Evolutionary conservation across 2,888 invertebrate species (phyloP).

Genomic region (Drosophila birchii): DNA sequence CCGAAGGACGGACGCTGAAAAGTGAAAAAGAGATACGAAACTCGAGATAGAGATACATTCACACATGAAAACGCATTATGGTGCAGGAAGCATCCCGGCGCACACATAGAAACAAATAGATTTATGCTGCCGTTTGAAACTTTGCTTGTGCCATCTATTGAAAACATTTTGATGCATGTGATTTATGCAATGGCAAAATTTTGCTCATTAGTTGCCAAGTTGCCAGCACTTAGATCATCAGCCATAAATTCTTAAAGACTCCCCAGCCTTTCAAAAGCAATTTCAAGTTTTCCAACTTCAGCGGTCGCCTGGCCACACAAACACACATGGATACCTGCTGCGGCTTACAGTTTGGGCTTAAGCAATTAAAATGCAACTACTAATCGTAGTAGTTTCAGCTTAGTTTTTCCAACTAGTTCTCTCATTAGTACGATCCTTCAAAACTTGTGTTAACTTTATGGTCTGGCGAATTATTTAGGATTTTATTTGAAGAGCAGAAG

Average conservation of each 20-base stretch:
- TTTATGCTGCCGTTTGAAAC: conserved; percentile 65
- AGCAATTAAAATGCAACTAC: conserved; percentile 36
- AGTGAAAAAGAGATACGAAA: conserved; percentile 53
- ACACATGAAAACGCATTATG: conserved; percentile 19
- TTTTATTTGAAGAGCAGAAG: not conserved
- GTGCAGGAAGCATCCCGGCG: conserved; percentile 31
- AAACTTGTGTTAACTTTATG: not conserved
- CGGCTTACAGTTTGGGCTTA: conserved; percentile 2
- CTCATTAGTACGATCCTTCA: conserved; percentile 14
- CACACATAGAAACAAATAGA: conserved; percentile 58
- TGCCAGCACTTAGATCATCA: conserved; percentile 45
- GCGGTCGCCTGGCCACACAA: conserved; percentile 9
- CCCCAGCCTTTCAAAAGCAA: conserved; percentile 39
- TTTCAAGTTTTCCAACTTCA: conserved; percentile 26
- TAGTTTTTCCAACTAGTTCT: conserved; percentile 7
- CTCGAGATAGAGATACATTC: conserved; percentile 27
- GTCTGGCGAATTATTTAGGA: not conserved
- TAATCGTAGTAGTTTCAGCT: conserved; percentile 18
- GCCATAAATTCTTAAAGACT: conserved; percentile 58
- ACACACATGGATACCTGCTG: conserved; percentile 20
- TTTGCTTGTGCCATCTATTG: conserved; percentile 62
- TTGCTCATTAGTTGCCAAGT: conserved; percentile 72
- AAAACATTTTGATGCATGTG: conserved; percentile 76
- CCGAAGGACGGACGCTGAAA: conserved; percentile 42
- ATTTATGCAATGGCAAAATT: conserved; percentile 72